phyloP scores from a whole-genome alignment of 2,797 vertebrate genomes.

The Hippocampus kuda region DNA sequence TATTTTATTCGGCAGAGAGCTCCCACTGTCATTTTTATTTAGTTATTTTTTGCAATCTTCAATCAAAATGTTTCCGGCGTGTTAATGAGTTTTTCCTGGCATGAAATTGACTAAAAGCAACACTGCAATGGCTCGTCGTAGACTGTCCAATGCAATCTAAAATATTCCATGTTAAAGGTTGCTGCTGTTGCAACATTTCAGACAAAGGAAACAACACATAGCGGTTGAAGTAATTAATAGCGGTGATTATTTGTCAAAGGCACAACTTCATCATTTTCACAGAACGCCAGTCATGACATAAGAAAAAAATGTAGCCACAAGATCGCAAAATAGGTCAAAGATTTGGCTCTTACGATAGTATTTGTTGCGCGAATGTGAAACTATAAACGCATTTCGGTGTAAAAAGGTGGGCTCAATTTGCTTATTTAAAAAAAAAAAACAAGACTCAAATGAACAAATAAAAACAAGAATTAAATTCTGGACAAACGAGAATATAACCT shows the following conservation, averaged over 20 bases:
- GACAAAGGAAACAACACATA: neutral
- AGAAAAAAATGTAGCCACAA: too few relatives aligned
- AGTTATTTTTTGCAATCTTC: constrained; percentile 1
- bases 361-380: too few relatives aligned
- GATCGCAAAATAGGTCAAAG: too few relatives aligned
- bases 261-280: neutral
- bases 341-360: too few relatives aligned
- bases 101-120: constrained; percentile 35
- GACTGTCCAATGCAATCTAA: constrained; percentile 16
- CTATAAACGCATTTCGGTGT: too few relatives aligned
- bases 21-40: constrained; percentile 12
- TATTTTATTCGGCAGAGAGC: constrained; percentile 17
- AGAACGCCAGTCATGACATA: too few relatives aligned
- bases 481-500: too few relatives aligned
- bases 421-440: too few relatives aligned
- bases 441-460: too few relatives aligned
- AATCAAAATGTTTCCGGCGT: constrained; percentile 31
- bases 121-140: neutral
- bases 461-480: too few relatives aligned
- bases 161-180: constrained; percentile 9
- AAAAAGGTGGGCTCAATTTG: too few relatives aligned
- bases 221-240: too few relatives aligned
- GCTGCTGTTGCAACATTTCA: neutral
- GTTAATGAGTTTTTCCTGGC: constrained; percentile 33
- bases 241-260: neutral